Percentiles rank a stretch among this genome's conserved stretches.
phyloP scores from a whole-genome alignment of 2,797 vertebrate species.

The Acanthurus lineatus region DNA sequence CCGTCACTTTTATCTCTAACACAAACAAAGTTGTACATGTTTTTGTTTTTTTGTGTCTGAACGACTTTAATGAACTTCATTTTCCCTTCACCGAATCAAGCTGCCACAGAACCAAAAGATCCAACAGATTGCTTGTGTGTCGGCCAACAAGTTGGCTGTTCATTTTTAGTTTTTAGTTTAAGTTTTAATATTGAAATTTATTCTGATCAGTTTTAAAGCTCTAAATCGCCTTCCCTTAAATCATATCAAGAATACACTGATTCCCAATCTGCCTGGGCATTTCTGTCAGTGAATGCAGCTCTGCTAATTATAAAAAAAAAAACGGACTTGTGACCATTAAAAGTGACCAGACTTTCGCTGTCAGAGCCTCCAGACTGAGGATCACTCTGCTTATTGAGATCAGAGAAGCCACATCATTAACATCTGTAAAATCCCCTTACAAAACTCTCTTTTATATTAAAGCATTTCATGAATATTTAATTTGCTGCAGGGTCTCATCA shows the following conservation, averaged over 20 bases:
- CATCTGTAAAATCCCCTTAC: background rate
- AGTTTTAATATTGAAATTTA: too few relatives aligned
- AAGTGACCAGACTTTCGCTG: too few relatives aligned
- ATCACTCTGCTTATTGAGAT: background rate
- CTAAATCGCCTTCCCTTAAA: background rate
- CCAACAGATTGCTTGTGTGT: too few relatives aligned
- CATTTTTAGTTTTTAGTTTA: too few relatives aligned
- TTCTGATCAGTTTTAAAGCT: too few relatives aligned
- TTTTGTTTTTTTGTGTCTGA: background rate
- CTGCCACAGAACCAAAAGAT: too few relatives aligned
- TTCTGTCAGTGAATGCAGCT: background rate
- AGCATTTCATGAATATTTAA: background rate
- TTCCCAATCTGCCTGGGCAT: background rate
- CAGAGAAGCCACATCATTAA: background rate
- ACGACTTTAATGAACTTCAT: background rate
- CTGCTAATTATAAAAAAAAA: background rate
- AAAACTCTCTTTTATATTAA: background rate
- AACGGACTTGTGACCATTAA: too few relatives aligned
- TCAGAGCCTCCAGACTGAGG: background rate
- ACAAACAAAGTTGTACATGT: background rate
- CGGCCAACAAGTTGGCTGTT: too few relatives aligned
- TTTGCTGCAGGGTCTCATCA: background rate
- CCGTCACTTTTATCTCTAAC: too few relatives aligned
- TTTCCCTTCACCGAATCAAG: too few relatives aligned
- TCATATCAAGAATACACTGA: background rate